These are phyloP conservation scores for Calephelis virginiensis DNA, from an alignment of 1,140 invertebrate species.

Conservation along the genomic window DNA sequence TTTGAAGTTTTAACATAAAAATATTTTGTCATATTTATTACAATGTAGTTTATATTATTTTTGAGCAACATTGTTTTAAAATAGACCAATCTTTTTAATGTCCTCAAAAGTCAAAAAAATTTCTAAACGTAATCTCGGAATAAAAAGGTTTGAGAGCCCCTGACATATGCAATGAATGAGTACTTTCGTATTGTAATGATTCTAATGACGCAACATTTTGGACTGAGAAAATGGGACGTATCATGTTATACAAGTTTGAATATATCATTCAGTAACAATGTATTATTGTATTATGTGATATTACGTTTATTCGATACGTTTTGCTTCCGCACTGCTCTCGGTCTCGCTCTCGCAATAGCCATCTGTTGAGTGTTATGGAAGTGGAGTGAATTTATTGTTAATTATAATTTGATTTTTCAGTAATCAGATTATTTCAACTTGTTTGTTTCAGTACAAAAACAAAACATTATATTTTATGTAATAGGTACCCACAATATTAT, in stretches of 20 bases:
- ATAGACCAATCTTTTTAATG: too few relatives aligned
- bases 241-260: slow-evolving; percentile 11
- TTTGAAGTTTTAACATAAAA: too few relatives aligned
- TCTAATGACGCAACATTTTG: slow-evolving; percentile 2
- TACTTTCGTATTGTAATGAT: slow-evolving; percentile 11
- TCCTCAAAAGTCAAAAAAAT: too few relatives aligned
- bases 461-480: too few relatives aligned
- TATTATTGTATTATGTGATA: slow-evolving; percentile 14
- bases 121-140: too few relatives aligned
- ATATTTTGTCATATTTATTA: too few relatives aligned
- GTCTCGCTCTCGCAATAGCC: neutral
- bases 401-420: neutral
- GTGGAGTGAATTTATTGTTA: neutral
- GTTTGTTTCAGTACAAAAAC: too few relatives aligned
- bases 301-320: slow-evolving; percentile 1
- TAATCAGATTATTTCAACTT: too few relatives aligned
- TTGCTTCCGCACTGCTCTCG: neutral
- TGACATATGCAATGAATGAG: neutral
- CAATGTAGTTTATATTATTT: too few relatives aligned
- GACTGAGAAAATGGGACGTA: slow-evolving; percentile 9
- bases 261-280: neutral
- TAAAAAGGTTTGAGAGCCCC: too few relatives aligned
- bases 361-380: neutral
- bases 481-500: too few relatives aligned
- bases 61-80: too few relatives aligned